phyloP scores from a whole-genome alignment of 2,888 invertebrate species.

The Cybosia mesomella region DNA sequence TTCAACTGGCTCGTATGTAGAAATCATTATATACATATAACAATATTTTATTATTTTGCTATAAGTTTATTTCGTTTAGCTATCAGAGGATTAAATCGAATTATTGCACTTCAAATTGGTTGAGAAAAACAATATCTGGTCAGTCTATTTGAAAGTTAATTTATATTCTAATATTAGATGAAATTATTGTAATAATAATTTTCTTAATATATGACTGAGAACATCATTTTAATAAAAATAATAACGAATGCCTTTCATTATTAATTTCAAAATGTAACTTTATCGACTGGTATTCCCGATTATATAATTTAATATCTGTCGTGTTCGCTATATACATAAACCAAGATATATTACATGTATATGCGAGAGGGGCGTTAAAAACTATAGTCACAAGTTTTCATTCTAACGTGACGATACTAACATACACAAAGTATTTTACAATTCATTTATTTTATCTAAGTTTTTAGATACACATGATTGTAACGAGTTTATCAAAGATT shows the following conservation, averaged over 20 bases:
- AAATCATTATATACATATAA: conserved; percentile 85
- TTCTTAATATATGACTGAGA: conserved; percentile 31
- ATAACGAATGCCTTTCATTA: conserved; percentile 37
- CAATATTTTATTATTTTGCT: conserved; percentile 62
- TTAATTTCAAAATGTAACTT: conserved; percentile 59
- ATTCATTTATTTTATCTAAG: conserved; percentile 53
- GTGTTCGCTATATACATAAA: conserved; percentile 68
- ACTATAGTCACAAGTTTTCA: conserved; percentile 55
- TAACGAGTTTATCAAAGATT: conserved; percentile 30
- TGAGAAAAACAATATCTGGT: conserved; percentile 28
- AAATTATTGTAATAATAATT: conserved; percentile 22
- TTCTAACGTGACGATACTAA: conserved; percentile 47
- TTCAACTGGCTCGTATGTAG: conserved; percentile 64
- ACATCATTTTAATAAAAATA: conserved; percentile 33
- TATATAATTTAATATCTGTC: conserved; percentile 56
- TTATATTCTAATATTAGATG: conserved; percentile 20
- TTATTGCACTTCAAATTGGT: conserved; percentile 54
- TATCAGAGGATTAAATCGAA: conserved; percentile 36
- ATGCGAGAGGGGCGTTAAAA: conserved; percentile 64
- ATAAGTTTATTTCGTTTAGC: conserved; percentile 35
- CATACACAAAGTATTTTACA: conserved; percentile 60
- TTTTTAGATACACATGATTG: conserved; percentile 41
- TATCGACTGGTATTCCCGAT: conserved; percentile 49
- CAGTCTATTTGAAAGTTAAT: conserved; percentile 38
- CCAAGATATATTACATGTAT: conserved; percentile 53